Evolutionary conservation across 2,888 invertebrate species (phyloP), one percentile per base, ranked within the genome.

Genomic region (Trachelus tabidus): DNA sequence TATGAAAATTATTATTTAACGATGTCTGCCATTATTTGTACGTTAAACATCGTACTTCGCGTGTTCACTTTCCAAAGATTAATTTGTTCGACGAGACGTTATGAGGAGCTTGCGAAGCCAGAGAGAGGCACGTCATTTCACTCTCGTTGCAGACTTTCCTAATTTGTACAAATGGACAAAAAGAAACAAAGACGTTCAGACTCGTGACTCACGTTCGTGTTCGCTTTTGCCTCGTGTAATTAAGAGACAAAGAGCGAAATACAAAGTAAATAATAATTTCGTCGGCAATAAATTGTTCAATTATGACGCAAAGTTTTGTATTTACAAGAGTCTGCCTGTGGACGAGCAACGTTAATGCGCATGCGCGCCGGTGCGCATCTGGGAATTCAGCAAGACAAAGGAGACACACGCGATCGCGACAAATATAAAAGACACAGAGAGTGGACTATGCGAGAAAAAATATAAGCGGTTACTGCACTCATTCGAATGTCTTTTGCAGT

Each of bases 81-180:
- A 15, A 56, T 56, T 56, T 23, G 6, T 56, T 56, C 9, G 56
- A 23, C 6, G 56, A 56, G 56, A 56, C 56, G 56, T 56, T 56
- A 56, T 23, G 23, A 56, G 23, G 56, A 56, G 56, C 23, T 56
- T 15, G 23, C 56, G 56, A 56, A 56, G 56, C 56, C 56, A 9
- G 56, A 23, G 56, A 56, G 56, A 35, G 74, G 12, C 74, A n/a
- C 35, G n/a, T 74, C 56, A 79, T 84, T 86, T 89, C 89, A 90
- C 83, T 90, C 88, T 85, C 88, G 89, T 80, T 87, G 90, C 83
- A 87, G 86, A 85, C 89, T 87, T 87, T 89, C 90, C 90, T 90
- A 87, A 88, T 88, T 85, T 80, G 83, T 86, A 83, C 86, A 87
- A 87, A 88, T 85, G 87, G 83, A 87, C 84, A 71, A 71, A 56